Conservation (phyloP, 30 jellyfish, hydroid and myxozoan genomes). For the Hydra vulgaris region DNA sequence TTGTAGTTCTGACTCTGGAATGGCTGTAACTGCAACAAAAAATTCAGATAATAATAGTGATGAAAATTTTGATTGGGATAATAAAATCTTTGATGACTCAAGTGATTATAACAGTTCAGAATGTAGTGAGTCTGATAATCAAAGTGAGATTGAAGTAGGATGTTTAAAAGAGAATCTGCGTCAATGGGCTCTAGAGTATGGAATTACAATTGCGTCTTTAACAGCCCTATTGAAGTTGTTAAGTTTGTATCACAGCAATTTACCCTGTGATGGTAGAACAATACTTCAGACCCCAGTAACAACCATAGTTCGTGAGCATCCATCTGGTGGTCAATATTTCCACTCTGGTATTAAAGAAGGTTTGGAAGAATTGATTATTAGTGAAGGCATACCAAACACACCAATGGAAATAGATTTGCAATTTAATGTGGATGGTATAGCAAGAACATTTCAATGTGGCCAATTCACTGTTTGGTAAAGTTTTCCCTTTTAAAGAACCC, state of each 20-base stretch:
- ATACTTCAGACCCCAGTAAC: background rate
- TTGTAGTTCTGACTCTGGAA: background rate
- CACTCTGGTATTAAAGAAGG: background rate
- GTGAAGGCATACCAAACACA: background rate
- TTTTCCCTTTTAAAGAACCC: background rate
- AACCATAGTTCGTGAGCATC: background rate
- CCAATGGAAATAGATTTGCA: background rate
- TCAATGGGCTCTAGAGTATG: background rate
- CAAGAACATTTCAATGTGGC: slow-evolving; percentile 13
- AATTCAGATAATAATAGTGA: background rate
- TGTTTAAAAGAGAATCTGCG: background rate
- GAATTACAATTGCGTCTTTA: background rate
- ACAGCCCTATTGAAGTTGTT: background rate
- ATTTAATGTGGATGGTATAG: slow-evolving; percentile 28
- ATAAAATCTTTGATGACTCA: background rate
- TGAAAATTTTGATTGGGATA: background rate
- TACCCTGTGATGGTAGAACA: background rate
- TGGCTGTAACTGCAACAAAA: background rate
- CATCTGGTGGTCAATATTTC: background rate
- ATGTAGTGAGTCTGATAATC: background rate
- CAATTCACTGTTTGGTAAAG: slow-evolving; percentile 22
- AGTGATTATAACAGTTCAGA: background rate
- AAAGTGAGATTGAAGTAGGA: background rate
- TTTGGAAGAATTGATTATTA: background rate
- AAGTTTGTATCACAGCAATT: background rate